A percentile compares a stretch with the other conserved stretches of the same genome.
These are phyloP conservation scores for Seriola quinqueradiata DNA, from an alignment of 2,113 vertebrate genomes.

Conservation along the genomic window DNA sequence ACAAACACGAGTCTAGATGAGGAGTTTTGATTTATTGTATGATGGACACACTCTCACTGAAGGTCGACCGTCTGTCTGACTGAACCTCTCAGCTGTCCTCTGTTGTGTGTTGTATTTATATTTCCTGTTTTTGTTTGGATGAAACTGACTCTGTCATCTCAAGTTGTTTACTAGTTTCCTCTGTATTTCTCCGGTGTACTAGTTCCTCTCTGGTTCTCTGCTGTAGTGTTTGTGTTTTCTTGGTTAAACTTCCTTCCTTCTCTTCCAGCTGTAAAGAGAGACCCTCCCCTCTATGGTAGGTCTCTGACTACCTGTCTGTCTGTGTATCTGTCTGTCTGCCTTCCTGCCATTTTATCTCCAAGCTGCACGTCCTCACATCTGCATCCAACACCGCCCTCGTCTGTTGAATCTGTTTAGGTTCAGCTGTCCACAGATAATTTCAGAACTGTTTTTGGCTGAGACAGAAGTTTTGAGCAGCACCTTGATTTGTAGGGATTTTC, in stretches of 20 bases:
- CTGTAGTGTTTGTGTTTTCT: slow-evolving; percentile 39
- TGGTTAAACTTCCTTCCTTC: slow-evolving; percentile 67
- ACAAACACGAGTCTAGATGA: not conserved
- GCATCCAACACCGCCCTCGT: not conserved
- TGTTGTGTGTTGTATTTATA: not conserved
- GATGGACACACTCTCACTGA: not conserved
- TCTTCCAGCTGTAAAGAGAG: slow-evolving; percentile 88
- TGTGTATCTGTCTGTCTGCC: not conserved
- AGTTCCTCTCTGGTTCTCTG: slow-evolving; percentile 20
- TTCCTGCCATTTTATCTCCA: slow-evolving; percentile 2
- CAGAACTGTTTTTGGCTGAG: too few relatives aligned
- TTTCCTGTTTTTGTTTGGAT: slow-evolving; percentile 7
- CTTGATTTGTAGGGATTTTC: not conserved
- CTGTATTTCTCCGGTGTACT: slow-evolving; percentile 8
- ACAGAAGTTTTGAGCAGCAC: too few relatives aligned
- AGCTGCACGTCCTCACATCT: slow-evolving; percentile 7
- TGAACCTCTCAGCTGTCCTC: not conserved
- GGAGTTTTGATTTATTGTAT: not conserved
- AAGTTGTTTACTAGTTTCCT: not conserved
- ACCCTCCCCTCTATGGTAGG: slow-evolving; percentile 87
- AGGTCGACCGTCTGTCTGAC: not conserved
- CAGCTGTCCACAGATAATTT: not conserved
- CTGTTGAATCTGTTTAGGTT: not conserved
- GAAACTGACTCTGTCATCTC: slow-evolving; percentile 14
- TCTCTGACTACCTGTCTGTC: slow-evolving; percentile 64